phyloP scores from a whole-genome alignment of 2,888 invertebrate genomes.

The Trissolcus japonicus region DNA sequence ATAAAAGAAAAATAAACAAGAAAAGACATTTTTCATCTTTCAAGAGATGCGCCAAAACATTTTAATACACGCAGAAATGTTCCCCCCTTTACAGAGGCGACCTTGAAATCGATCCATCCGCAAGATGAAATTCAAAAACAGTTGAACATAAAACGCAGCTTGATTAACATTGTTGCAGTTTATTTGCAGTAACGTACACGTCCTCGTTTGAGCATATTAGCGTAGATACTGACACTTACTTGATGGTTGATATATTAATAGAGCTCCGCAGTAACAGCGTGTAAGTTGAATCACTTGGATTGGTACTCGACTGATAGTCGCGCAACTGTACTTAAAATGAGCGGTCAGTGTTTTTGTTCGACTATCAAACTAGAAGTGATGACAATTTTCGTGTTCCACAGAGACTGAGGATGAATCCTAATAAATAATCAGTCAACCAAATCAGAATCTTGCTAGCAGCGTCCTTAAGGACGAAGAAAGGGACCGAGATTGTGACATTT shows the following conservation, averaged over 20 bases:
- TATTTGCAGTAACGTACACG: conserved; percentile 45
- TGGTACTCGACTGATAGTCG: conserved; percentile 59
- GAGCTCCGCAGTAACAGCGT: conserved; percentile 46
- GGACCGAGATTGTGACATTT: too few species aligned
- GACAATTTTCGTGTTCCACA: too few species aligned
- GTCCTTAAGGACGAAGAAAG: not conserved
- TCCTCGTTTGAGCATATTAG: conserved; percentile 53
- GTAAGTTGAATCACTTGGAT: conserved; percentile 59
- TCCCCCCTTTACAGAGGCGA: not conserved
- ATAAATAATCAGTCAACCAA: too few species aligned
- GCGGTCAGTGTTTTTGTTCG: conserved; percentile 25
- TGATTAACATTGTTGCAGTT: conserved; percentile 52
- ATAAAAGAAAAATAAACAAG: not conserved
- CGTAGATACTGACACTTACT: conserved; percentile 55
- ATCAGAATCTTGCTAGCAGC: too few species aligned
- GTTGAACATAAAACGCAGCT: conserved; percentile 31
- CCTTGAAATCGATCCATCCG: too few species aligned
- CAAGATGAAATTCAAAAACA: not conserved
- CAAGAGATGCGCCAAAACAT: too few species aligned
- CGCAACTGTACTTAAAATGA: conserved; percentile 43
- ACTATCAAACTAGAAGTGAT: too few species aligned
- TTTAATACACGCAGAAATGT: too few species aligned
- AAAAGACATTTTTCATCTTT: too few species aligned
- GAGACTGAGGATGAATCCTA: too few species aligned
- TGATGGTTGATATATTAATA: conserved; percentile 53